These are phyloP conservation scores for Metopia argyrocephala DNA, from an alignment of 2,888 invertebrate genomes.

Conservation along the genomic window DNA sequence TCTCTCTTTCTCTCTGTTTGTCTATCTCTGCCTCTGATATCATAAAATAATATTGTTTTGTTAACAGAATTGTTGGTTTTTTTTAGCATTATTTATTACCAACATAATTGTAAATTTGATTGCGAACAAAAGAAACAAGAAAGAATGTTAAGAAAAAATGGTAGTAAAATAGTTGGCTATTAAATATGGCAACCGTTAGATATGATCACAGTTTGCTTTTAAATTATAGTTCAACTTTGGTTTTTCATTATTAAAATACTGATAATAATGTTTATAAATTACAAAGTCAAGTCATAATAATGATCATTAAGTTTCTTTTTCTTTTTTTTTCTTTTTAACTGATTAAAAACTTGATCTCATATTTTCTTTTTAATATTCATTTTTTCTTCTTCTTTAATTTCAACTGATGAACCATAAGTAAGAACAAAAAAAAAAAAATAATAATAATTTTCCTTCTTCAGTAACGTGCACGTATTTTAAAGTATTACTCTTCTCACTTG, in stretches of 20 bases:
- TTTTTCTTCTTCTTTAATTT: slow-evolving; percentile 22
- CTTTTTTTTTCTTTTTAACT: slow-evolving; percentile 55
- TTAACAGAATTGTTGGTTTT: slow-evolving; percentile 45
- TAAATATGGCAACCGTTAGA: slow-evolving; percentile 48
- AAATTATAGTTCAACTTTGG: slow-evolving; percentile 29
- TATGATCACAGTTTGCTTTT: slow-evolving; percentile 1
- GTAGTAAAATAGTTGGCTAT: slow-evolving; percentile 29
- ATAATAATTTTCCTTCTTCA: slow-evolving; percentile 46
- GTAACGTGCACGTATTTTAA: slow-evolving; percentile 38
- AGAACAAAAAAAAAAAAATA: no score
- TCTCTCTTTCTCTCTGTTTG: no score
- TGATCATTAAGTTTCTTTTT: slow-evolving; percentile 33
- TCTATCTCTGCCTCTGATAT: slow-evolving; percentile 19
- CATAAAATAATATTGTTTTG: slow-evolving; percentile 58
- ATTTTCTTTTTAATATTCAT: slow-evolving; percentile 40
- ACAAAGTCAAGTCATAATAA: slow-evolving; percentile 27
- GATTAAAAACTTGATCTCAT: slow-evolving; percentile 61
- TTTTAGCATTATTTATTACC: slow-evolving; percentile 45
- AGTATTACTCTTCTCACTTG: neutral
- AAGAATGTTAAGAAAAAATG: neutral
- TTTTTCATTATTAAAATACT: slow-evolving; percentile 37
- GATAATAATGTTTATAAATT: slow-evolving; percentile 12
- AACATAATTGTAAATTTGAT: slow-evolving; percentile 51
- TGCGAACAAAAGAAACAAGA: slow-evolving; percentile 7
- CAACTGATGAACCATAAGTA: neutral